Evolutionary conservation across 2,888 invertebrate species (phyloP), one percentile per base, ranked within the genome.

Genomic region (Barypeithes pellucidus): DNA sequence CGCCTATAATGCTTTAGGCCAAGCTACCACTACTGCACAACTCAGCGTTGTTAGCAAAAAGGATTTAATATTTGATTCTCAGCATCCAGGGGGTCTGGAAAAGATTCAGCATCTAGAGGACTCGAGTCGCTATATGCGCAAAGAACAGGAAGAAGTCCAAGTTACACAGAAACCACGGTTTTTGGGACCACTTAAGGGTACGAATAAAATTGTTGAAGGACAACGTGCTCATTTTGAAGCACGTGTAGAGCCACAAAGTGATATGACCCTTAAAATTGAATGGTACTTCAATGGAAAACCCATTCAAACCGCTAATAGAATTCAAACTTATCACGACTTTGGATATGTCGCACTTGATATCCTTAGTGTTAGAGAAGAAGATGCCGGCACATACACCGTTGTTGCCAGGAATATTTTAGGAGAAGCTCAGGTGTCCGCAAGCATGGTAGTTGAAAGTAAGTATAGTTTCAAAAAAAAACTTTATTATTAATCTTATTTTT

Each of bases 201-300:
- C 96, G n/a, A 96, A 94, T 81, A 95, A 94, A 84, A 95, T 97
- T 81, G 91, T 95, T 20, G 97, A 98, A 88, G 95, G 96, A 0
- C 97, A 97, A 88, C 90, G 95, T 59, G 96, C 97, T 77, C 97
- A 98, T 83, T 96, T 98, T 83, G 98, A 98, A 88, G 95, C 95
- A 3, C 92, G 97, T 76, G 95, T 99, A 59, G 96, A 97, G 83
- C 99, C 98, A 0, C 95, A 97, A 85, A 96, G 94, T 83, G 99
- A 99, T 87, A 90, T 96, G 29, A 94, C 94, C 18, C 93, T 99
- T 93, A 91, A 91, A 82, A 93, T 97, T 75, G 98, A 98, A 87
- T 99, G 99, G 99, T 97, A 96, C 85, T 96, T 96, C 82, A 98
- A 99, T 86, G 98, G 97, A 66, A 93, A 94, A 84, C 92, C 95